Conservation (phyloP, 1,140 invertebrate genomes). For the Riptortus pedestris region DNA sequence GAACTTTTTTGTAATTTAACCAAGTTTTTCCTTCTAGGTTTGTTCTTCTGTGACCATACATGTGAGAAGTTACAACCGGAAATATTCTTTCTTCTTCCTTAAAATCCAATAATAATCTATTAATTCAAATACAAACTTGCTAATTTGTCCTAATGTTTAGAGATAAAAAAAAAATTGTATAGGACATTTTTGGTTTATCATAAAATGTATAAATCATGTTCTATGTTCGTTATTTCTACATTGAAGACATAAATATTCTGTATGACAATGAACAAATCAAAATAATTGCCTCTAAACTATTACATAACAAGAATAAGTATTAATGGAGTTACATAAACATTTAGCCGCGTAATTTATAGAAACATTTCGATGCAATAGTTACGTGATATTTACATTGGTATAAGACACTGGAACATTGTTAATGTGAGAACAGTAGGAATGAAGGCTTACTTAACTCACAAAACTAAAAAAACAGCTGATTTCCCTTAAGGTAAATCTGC, state of each 20-base stretch:
- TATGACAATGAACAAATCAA: too few relatives aligned
- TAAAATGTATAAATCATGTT: not conserved
- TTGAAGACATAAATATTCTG: not conserved
- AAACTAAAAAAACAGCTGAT: too few relatives aligned
- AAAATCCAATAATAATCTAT: not conserved
- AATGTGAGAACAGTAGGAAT: too few relatives aligned
- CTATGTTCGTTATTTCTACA: not conserved
- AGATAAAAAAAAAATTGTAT: not conserved
- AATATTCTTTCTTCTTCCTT: slow-evolving; percentile 7
- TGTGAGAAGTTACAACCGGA: slow-evolving; percentile 11
- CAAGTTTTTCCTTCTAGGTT: slow-evolving; percentile 18
- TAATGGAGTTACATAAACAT: too few relatives aligned
- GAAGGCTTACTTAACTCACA: too few relatives aligned
- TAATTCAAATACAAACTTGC: not conserved
- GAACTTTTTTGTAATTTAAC: not conserved
- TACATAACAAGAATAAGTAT: too few relatives aligned
- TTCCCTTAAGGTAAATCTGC: too few relatives aligned
- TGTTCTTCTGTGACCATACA: not conserved
- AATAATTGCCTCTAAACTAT: too few relatives aligned
- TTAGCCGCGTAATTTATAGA: too few relatives aligned
- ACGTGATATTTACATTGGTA: too few relatives aligned
- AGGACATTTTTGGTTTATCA: not conserved
- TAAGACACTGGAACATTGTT: too few relatives aligned
- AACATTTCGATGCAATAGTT: too few relatives aligned
- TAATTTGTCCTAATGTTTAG: not conserved